These are phyloP conservation scores for Eulemur coronatus DNA, from an alignment of 2,797 vertebrate genomes.

Conservation along the genomic window DNA sequence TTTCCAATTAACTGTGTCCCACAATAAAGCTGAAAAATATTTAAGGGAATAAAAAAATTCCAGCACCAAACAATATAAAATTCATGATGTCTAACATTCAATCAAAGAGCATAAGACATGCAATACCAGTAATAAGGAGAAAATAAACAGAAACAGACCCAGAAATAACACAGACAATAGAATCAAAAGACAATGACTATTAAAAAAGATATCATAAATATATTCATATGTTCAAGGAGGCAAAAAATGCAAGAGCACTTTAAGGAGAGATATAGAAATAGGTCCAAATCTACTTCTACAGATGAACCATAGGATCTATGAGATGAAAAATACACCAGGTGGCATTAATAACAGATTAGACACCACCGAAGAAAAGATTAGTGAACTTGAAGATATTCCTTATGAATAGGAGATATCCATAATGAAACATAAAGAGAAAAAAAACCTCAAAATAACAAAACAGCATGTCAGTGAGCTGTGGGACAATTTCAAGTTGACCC, in stretches of 20 bases:
- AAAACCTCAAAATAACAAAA: background rate
- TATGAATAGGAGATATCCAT: background rate
- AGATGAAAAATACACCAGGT: background rate
- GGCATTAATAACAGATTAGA: background rate
- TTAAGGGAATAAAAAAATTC: background rate
- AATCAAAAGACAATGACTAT: background rate
- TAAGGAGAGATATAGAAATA: background rate
- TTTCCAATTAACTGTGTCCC: background rate
- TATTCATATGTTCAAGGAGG: background rate
- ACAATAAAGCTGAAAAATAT: slow-evolving; percentile 1
- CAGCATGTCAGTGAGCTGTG: fast-evolving
- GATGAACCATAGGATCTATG: background rate
- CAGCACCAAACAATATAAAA: background rate
- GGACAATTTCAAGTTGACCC: background rate
- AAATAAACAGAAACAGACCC: background rate
- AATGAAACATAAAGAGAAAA: background rate
- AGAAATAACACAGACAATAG: background rate
- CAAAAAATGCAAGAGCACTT: background rate
- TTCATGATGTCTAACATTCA: background rate
- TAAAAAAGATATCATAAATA: background rate
- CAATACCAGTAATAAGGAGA: background rate
- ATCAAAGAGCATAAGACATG: background rate
- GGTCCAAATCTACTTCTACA: background rate
- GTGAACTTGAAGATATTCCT: background rate
- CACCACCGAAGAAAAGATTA: background rate